A percentile compares a stretch with the other conserved stretches of the same genome.
Conservation (phyloP, 2,888 invertebrate genomes). For the Iphiclides podalirius region DNA sequence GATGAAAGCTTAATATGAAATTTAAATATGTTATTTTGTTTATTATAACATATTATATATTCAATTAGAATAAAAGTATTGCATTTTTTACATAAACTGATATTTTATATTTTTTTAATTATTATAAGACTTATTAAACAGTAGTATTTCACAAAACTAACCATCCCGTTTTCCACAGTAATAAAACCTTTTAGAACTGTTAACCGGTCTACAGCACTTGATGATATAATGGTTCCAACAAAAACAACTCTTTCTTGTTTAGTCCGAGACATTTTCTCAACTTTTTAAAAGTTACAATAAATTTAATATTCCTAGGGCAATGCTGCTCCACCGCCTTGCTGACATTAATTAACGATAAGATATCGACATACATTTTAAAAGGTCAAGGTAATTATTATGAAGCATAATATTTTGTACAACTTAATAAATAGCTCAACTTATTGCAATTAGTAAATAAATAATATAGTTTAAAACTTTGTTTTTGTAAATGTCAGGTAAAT, state of each 20-base stretch:
- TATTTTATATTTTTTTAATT: too few species aligned
- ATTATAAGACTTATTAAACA: too few species aligned
- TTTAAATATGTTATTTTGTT: too few species aligned
- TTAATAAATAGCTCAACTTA: background rate
- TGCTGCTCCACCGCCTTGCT: background rate
- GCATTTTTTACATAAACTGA: too few species aligned
- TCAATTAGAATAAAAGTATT: too few species aligned
- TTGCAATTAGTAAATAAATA: background rate
- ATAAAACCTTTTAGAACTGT: constrained; percentile 74
- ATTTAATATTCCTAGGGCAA: background rate
- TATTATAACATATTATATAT: too few species aligned
- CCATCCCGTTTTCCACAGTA: constrained; percentile 80
- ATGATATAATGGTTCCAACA: constrained; percentile 51
- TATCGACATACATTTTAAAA: constrained; percentile 13
- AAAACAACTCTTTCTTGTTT: constrained; percentile 41
- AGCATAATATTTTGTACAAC: constrained; percentile 14
- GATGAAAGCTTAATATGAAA: too few species aligned
- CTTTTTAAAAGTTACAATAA: constrained; percentile 5
- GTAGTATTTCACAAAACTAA: constrained; percentile 52
- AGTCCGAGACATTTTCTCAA: constrained; percentile 38
- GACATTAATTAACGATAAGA: constrained; percentile 14
- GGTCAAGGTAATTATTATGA: constrained; percentile 23
- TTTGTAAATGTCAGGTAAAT: background rate
- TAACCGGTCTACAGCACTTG: constrained; percentile 43
- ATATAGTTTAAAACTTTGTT: background rate